A percentile compares a stretch with the other conserved stretches of the same genome.
Evolutionary conservation across 2,113 vertebrate species (phyloP).

Genomic region (Pao palembangensis): DNA sequence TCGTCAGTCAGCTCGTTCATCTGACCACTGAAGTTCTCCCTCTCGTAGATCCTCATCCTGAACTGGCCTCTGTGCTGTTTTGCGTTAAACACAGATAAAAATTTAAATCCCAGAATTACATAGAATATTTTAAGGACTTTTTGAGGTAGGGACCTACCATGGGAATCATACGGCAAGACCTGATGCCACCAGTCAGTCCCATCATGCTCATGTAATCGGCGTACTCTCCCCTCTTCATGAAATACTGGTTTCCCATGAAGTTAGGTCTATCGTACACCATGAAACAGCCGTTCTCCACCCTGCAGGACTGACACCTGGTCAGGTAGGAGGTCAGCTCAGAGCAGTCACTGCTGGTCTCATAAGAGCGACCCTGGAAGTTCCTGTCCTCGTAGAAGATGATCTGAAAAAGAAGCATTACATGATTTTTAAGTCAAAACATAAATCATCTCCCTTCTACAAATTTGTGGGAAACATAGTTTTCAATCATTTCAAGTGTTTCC

Average conservation of each 20-base stretch:
- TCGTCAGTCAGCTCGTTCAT: slow-evolving; percentile 58
- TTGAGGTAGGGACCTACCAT: slow-evolving; percentile 45
- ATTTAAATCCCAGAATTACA: neutral
- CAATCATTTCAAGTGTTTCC: neutral
- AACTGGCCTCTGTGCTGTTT: slow-evolving; percentile 52
- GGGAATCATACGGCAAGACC: slow-evolving; percentile 72
- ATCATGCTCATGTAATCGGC: slow-evolving; percentile 67
- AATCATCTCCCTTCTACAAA: neutral
- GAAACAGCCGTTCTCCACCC: slow-evolving; percentile 68
- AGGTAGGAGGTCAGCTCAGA: slow-evolving; percentile 65
- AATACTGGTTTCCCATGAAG: slow-evolving; percentile 70
- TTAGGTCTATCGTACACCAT: slow-evolving; percentile 70
- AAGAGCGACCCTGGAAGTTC: slow-evolving; percentile 73
- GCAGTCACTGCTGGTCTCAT: slow-evolving; percentile 71
- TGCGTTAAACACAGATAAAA: neutral
- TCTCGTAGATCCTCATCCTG: slow-evolving; percentile 57
- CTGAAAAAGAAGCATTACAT: slow-evolving; percentile 16
- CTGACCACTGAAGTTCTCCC: slow-evolving; percentile 42
- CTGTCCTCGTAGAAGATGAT: slow-evolving; percentile 73
- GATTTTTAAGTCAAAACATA: neutral
- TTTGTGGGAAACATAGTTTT: neutral
- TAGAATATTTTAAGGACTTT: neutral
- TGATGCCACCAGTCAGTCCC: slow-evolving; percentile 57
- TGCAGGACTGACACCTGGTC: slow-evolving; percentile 64
- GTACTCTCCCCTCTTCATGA: slow-evolving; percentile 73